Evolutionary conservation across 2,797 vertebrate genomes (phyloP).

Genomic region (Acrossocheilus fasciatus): DNA sequence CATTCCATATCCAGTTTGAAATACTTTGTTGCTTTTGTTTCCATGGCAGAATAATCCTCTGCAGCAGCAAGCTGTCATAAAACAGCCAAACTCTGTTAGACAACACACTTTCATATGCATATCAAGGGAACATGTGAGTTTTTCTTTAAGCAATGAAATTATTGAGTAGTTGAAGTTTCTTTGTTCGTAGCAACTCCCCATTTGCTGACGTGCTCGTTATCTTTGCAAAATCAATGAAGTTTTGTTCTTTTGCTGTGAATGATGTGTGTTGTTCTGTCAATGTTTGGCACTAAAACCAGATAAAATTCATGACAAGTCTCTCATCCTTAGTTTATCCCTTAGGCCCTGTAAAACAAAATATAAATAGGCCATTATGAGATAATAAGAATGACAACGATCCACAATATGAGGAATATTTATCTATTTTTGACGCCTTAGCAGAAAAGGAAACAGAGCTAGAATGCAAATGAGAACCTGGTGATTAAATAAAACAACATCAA

Average conservation of each 20-base stretch:
- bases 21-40: constrained; percentile 5
- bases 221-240: constrained; percentile 19
- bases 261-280: constrained; percentile 33
- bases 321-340: constrained; percentile 43
- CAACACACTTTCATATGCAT: constrained; percentile 21
- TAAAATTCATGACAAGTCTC: constrained; percentile 16
- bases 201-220: constrained; percentile 16
- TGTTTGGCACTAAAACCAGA: constrained; percentile 12
- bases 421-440: constrained; percentile 44
- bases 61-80: constrained; percentile 5
- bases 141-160: constrained; percentile 9
- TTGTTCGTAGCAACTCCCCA: constrained; percentile 9
- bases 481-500: constrained; percentile 34
- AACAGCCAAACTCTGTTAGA: constrained; percentile 11
- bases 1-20: background rate
- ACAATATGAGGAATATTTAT: constrained; percentile 35
- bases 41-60: background rate
- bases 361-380: constrained; percentile 52
- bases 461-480: constrained; percentile 48
- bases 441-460: constrained; percentile 21
- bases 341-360: constrained; percentile 46
- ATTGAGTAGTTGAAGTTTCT: constrained; percentile 31
- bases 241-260: constrained; percentile 5
- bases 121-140: constrained; percentile 13
- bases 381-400: constrained; percentile 44